Base-by-base conservation (phyloP, 2,797 vertebrate genomes). In the Borostomias antarcticus region DNA sequence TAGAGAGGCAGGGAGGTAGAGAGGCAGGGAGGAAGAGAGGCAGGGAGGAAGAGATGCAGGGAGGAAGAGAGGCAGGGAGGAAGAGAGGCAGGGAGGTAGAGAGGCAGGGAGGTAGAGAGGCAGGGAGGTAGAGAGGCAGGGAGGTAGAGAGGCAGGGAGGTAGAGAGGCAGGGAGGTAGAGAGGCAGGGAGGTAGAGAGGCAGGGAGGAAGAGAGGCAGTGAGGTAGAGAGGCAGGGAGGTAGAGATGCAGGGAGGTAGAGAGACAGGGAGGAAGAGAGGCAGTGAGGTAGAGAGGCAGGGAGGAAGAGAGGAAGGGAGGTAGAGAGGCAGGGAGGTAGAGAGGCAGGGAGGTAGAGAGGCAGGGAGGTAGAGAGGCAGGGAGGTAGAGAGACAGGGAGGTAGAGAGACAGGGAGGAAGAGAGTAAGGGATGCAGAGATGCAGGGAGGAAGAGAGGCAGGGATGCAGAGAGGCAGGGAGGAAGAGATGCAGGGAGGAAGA, bases 381-480 rank as follows among this genome's bases (percentile, higher is more conserved):
- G 54, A 26, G 25, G 59, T 35, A 15, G 33, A 35, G 33, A 35
- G 35, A 37, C 35, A 37, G 35, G n/a, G n/a, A 37, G 35, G 15
- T 2, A 1, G 35, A 37, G 50, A 59, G 28, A 37, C 47, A 19
- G 45, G n/a, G n/a, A n/a, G n/a, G n/a, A n/a, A n/a, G n/a, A n/a
- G n/a, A n/a, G n/a, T n/a, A n/a, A n/a, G n/a, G n/a, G n/a, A n/a
- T n/a, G n/a, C n/a, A n/a, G n/a, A n/a, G n/a, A n/a, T n/a, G n/a
- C n/a, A 40, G 62, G 62, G 54, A 26, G 25, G 59, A 37, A 15
- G 33, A 35, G 33, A 35, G 35, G 15, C 35, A 37, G 35, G n/a
- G n/a, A 37, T 8, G 15, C 8, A 1, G 35, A 37, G 50, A 59
- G 28, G 37, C 47, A 19, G 45, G n/a, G n/a, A n/a, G n/a, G n/a